Base-by-base conservation (phyloP, 2,888 invertebrate species). In the Pollenia griseotomentosa region DNA sequence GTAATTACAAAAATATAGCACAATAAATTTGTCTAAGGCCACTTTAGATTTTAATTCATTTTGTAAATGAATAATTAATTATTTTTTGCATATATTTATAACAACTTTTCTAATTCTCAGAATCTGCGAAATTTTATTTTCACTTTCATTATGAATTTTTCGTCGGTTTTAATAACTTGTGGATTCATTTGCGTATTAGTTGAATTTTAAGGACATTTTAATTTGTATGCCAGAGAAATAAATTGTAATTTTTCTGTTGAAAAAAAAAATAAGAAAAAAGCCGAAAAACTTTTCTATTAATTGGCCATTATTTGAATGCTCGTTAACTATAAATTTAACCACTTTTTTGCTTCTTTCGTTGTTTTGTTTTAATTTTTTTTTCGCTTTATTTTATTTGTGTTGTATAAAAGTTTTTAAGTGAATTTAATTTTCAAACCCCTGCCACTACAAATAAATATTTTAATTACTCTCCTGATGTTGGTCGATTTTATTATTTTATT, bases 201-300 rank as follows among this genome's bases (percentile, higher is more conserved):
- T 23, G 19, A 44, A 16, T 53, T 23, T 51, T 11, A 23, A 65
- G 44, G 23, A 14, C 12, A n/a, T 65, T 68, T 33, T 33, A 63
- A 11, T 16, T 68, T 70, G 16, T 44, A 42, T n/a, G 46, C 48
- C 23, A 11, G 14, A 9, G 5, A 9, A 42, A 40, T 23, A 66
- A 19, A 46, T 14, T 19, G 12, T 40, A 40, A 61, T 65, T 65
- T 65, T 63, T 2, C 12, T 68, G 0, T 33, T 7, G 14, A 59
- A 59, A 11, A 16, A 57, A 57, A 23, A 23, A 2, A 33, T 14
- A 14, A 14, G 11, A 59, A 33, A 40, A 14, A 40, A 59, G 14
- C 12, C 10, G 40, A 40, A 55, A 73, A 81, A 81, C 46, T 81
- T 81, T 73, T 81, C 57, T 42, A 48, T 80, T 63, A 71, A 80